phyloP scores from a whole-genome alignment of 1,140 invertebrate genomes.

The Argopecten irradians region DNA sequence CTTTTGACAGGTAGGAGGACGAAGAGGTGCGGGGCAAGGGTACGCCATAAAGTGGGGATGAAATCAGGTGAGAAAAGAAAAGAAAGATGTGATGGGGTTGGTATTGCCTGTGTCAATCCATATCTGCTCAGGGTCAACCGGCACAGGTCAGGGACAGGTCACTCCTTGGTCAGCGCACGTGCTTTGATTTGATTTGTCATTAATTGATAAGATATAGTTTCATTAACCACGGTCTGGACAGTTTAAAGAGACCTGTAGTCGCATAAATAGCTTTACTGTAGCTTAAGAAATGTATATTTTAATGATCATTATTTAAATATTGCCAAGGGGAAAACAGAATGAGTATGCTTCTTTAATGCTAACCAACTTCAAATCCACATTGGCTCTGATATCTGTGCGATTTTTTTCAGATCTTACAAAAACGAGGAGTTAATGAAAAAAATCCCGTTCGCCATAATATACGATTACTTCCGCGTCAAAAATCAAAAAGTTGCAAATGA shows the following conservation, averaged over 20 bases:
- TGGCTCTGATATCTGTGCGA: neutral
- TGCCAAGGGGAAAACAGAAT: too few relatives aligned
- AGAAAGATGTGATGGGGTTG: neutral
- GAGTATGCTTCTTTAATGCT: too few relatives aligned
- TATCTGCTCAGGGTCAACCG: neutral
- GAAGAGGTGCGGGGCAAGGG: neutral
- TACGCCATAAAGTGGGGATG: too few relatives aligned
- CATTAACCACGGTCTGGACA: too few relatives aligned
- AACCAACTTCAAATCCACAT: neutral
- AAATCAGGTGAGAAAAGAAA: too few relatives aligned
- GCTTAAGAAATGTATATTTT: too few relatives aligned
- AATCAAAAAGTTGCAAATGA: slow-evolving; percentile 16
- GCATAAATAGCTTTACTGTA: too few relatives aligned
- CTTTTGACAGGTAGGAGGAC: neutral
- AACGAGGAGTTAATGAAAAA: neutral
- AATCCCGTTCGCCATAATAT: neutral
- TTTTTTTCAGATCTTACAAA: neutral
- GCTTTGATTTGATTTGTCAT: neutral
- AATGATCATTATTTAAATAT: too few relatives aligned
- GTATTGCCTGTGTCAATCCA: neutral
- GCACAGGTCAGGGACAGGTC: neutral
- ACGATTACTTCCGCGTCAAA: neutral
- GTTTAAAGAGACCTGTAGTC: too few relatives aligned
- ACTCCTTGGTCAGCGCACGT: neutral
- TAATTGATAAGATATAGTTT: neutral